These are phyloP conservation scores for Onthophagus taurus DNA, from an alignment of 1,140 invertebrate species.

Conservation along the genomic window DNA sequence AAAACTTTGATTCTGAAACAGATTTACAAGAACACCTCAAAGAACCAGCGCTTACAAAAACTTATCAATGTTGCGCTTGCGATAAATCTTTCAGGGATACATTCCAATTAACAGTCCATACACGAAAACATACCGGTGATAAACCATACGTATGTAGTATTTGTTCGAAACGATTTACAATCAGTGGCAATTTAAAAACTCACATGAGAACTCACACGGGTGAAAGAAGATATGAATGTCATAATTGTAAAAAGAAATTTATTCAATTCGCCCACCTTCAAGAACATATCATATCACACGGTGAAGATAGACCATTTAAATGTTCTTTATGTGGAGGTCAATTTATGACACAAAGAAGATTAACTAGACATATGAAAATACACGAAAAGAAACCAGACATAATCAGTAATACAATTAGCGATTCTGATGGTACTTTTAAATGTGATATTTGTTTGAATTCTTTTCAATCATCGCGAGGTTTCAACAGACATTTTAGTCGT, in stretches of 20 bases:
- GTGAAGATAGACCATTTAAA: constrained; percentile 25
- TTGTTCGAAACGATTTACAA: constrained; percentile 56
- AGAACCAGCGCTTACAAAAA: constrained; percentile 11
- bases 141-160: constrained; percentile 70
- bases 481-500: constrained; percentile 24
- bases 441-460: constrained; percentile 25
- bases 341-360: constrained; percentile 28
- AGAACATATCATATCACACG: constrained; percentile 32
- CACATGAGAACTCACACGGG: constrained; percentile 32
- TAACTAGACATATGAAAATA: constrained; percentile 27
- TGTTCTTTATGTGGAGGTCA: constrained; percentile 26
- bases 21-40: constrained; percentile 18
- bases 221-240: constrained; percentile 28
- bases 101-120: constrained; percentile 30
- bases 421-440: no score
- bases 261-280: constrained; percentile 31
- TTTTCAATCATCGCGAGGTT: constrained; percentile 23
- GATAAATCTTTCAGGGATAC: constrained; percentile 27
- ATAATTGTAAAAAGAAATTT: constrained; percentile 28
- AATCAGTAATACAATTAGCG: no score
- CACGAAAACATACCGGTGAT: constrained; percentile 55
- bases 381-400: constrained; percentile 22
- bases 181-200: constrained; percentile 31
- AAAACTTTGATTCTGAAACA: constrained; percentile 13
- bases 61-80: constrained; percentile 26